phyloP scores from a whole-genome alignment of 2,113 vertebrate species.

The Tragelaphus buxtoni region DNA sequence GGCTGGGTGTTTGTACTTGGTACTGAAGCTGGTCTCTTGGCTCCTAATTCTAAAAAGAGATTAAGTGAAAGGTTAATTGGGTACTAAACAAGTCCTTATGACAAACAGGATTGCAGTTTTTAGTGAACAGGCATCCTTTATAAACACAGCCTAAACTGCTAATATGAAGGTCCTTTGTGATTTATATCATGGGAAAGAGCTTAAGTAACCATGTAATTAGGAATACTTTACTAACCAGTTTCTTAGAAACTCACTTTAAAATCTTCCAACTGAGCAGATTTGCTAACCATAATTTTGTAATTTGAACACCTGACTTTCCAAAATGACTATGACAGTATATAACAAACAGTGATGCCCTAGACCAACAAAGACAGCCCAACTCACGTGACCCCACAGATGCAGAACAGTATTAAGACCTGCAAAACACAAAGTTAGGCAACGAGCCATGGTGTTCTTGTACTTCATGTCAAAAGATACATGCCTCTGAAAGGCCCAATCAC shows the following conservation, averaged over 20 bases:
- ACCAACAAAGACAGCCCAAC: background rate
- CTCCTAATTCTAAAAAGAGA: background rate
- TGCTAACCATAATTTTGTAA: constrained; percentile 6
- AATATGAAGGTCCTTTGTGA: background rate
- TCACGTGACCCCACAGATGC: background rate
- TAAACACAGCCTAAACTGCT: background rate
- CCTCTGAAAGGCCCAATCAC: background rate
- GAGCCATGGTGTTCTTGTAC: background rate
- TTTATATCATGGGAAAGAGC: background rate
- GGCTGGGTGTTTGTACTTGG: background rate
- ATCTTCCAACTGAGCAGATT: background rate
- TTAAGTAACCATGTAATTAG: background rate
- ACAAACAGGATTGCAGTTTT: background rate
- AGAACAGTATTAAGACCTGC: background rate
- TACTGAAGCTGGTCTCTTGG: background rate
- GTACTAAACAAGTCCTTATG: background rate
- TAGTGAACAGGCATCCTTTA: background rate
- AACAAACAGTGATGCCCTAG: background rate
- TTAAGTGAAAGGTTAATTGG: background rate
- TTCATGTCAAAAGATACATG: background rate
- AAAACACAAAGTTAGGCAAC: background rate
- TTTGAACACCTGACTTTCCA: background rate
- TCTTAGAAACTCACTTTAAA: constrained; percentile 14
- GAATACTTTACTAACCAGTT: background rate
- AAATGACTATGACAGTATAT: background rate